Percentiles rank a stretch among this genome's conserved stretches.
Evolutionary conservation across 1,140 invertebrate species (phyloP).

Genomic region (Sycobia sp.): DNA sequence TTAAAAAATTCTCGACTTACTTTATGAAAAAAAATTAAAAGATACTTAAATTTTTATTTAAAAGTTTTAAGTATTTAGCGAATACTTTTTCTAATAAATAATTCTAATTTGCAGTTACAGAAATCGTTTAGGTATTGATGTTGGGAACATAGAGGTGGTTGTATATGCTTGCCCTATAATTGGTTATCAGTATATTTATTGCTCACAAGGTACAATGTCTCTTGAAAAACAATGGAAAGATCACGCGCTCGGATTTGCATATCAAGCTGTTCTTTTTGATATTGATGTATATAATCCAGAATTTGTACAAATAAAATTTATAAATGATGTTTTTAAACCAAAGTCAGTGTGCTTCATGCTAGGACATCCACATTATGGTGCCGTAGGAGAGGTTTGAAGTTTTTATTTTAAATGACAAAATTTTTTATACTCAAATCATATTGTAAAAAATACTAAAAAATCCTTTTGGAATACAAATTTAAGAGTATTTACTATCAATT

Average conservation of each 20-base stretch:
- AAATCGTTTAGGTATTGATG: slow-evolving; percentile 72
- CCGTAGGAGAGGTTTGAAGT: slow-evolving; percentile 69
- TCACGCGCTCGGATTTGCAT: slow-evolving; percentile 66
- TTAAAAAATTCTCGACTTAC: no score
- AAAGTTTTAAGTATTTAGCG: no score
- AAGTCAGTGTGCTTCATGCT: slow-evolving; percentile 77
- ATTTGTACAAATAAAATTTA: slow-evolving; percentile 58
- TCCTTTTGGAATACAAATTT: background rate
- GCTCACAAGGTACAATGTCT: slow-evolving; percentile 64
- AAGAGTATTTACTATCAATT: slow-evolving; percentile 44
- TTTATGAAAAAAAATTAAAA: no score
- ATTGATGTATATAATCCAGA: slow-evolving; percentile 62
- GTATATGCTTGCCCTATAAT: slow-evolving; percentile 75
- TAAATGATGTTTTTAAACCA: slow-evolving; percentile 75
- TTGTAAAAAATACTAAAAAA: no score
- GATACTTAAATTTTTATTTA: no score
- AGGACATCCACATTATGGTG: slow-evolving; percentile 79
- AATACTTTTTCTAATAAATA: no score
- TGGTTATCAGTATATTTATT: slow-evolving; percentile 69
- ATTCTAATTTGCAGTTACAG: slow-evolving; percentile 64
- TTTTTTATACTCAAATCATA: background rate
- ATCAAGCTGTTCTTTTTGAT: slow-evolving; percentile 71
- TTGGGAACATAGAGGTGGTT: slow-evolving; percentile 73
- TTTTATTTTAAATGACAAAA: slow-evolving; percentile 22
- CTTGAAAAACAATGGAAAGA: slow-evolving; percentile 74